Conservation (phyloP, 2,113 vertebrate species). For the Phalacrocorax brasilianus region DNA sequence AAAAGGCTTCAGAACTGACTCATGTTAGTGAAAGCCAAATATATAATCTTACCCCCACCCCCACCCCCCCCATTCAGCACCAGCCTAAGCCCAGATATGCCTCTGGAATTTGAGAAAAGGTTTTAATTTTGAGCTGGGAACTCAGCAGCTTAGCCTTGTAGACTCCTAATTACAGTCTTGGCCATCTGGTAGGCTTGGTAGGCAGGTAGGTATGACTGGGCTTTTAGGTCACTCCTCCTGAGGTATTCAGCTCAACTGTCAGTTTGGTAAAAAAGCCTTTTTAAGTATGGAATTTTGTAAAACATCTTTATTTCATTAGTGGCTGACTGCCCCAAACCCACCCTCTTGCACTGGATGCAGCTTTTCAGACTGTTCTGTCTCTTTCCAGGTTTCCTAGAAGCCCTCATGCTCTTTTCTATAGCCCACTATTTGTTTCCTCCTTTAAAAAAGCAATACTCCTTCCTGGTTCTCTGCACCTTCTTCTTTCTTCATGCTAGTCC, state of each 20-base stretch:
- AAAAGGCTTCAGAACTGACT: neutral
- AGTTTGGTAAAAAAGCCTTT: neutral
- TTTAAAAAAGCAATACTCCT: neutral
- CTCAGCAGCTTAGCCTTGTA: neutral
- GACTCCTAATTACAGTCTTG: neutral
- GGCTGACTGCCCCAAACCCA: neutral
- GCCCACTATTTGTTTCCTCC: neutral
- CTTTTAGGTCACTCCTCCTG: neutral
- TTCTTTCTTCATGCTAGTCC: neutral
- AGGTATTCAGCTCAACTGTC: neutral
- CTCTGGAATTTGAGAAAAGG: neutral
- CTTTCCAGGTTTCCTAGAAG: neutral
- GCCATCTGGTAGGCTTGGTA: neutral
- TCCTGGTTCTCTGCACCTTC: neutral
- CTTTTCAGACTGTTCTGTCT: neutral
- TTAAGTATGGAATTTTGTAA: neutral
- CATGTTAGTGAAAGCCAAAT: neutral
- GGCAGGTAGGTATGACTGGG: neutral
- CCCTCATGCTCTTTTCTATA: neutral
- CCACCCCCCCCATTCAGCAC: neutral
- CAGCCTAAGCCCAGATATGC: neutral
- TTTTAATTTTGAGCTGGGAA: conserved; percentile 7
- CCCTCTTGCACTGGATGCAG: neutral
- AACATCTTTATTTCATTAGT: neutral
- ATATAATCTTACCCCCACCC: neutral